phyloP scores from a whole-genome alignment of 2,888 invertebrate genomes.

The Hetaerina titia region DNA sequence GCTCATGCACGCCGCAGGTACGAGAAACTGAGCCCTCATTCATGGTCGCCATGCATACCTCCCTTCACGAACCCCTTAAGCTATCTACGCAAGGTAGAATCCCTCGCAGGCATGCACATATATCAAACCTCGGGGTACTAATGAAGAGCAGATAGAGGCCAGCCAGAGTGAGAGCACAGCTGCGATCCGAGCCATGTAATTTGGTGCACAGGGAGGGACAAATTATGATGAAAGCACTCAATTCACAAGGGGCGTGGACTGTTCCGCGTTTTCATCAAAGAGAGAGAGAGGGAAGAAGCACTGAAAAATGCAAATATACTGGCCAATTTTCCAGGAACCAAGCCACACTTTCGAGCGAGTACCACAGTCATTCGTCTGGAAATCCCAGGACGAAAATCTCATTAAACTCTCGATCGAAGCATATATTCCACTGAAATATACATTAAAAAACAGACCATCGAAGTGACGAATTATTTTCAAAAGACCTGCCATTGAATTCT shows the following conservation, averaged over 20 bases:
- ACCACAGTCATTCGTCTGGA: not conserved
- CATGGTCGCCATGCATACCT: not conserved
- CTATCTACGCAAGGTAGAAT: no score
- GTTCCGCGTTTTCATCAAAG: not conserved
- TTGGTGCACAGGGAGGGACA: not conserved
- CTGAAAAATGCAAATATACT: not conserved
- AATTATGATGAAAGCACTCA: constrained; percentile 1
- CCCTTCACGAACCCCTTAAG: not conserved
- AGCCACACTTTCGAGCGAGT: not conserved
- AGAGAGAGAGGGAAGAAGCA: not conserved
- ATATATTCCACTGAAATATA: no score
- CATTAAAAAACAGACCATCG: no score
- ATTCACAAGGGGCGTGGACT: not conserved
- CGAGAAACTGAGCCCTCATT: not conserved
- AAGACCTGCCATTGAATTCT: no score
- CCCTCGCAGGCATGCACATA: not conserved
- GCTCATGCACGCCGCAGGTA: not conserved
- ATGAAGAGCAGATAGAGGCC: not conserved
- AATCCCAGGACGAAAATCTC: no score
- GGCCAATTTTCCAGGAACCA: not conserved
- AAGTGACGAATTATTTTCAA: no score
- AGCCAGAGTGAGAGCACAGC: not conserved
- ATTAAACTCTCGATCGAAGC: no score
- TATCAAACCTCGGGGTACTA: not conserved
- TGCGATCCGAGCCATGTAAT: not conserved